These are phyloP conservation scores for Drosophila parthenogenetica DNA, from an alignment of 2,888 invertebrate species.

Conservation along the genomic window DNA sequence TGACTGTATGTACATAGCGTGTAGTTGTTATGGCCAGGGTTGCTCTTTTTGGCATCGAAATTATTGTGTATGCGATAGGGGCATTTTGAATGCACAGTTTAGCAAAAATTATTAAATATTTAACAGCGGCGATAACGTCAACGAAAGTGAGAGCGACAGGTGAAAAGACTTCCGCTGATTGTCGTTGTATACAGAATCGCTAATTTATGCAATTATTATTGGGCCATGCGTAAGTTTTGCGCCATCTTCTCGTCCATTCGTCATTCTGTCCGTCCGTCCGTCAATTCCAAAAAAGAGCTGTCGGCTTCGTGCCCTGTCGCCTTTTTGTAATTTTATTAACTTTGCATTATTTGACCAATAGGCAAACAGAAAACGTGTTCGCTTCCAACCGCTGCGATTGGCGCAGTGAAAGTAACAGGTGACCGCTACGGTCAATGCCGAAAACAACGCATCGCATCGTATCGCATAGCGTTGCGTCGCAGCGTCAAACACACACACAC, in stretches of 20 bases:
- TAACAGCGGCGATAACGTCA: slow-evolving; percentile 50
- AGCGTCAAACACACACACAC: too few species aligned
- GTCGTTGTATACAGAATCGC: slow-evolving; percentile 54
- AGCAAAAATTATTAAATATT: slow-evolving; percentile 79
- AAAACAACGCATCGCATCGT: slow-evolving; percentile 19
- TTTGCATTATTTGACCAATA: slow-evolving; percentile 58
- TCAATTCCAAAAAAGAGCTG: slow-evolving; percentile 16
- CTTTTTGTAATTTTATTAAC: slow-evolving; percentile 69
- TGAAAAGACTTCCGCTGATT: slow-evolving; percentile 67
- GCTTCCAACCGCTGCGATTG: slow-evolving; percentile 29
- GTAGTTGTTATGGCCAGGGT: slow-evolving; percentile 17
- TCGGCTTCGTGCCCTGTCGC: slow-evolving; percentile 28
- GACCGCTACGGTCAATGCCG: slow-evolving; percentile 69
- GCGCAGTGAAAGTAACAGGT: slow-evolving; percentile 72
- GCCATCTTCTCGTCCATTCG: slow-evolving; percentile 1
- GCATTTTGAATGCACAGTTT: slow-evolving; percentile 67
- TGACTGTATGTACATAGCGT: too few species aligned
- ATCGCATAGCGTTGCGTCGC: too few species aligned
- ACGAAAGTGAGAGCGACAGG: slow-evolving; percentile 74
- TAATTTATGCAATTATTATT: slow-evolving; percentile 77
- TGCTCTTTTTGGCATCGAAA: slow-evolving; percentile 3
- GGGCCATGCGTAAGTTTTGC: slow-evolving; percentile 21
- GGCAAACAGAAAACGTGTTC: slow-evolving; percentile 67
- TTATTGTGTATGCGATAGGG: slow-evolving; percentile 65
- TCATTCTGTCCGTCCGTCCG: background rate